These are phyloP conservation scores for Cecropterus lyciades DNA, from an alignment of 1,140 invertebrate genomes.

Conservation along the genomic window DNA sequence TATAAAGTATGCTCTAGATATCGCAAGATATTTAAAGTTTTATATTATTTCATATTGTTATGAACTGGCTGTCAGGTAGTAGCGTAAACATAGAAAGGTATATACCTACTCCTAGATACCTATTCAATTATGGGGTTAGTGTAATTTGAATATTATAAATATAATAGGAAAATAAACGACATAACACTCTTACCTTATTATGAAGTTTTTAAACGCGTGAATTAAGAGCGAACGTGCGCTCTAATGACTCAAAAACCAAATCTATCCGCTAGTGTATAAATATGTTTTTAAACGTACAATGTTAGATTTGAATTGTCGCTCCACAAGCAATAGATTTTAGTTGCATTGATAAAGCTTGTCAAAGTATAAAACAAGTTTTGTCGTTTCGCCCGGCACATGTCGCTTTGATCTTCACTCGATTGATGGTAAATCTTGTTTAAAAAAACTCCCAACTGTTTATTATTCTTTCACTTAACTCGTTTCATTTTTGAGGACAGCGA, in stretches of 20 bases:
- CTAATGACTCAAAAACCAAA: not conserved
- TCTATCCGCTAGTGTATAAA: conserved; percentile 3
- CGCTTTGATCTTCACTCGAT: not conserved
- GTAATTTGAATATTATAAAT: too few relatives aligned
- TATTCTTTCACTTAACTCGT: not conserved
- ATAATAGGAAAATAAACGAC: too few relatives aligned
- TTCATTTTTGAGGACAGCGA: not conserved
- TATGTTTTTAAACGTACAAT: too few relatives aligned
- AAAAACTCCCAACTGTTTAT: not conserved
- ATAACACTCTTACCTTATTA: too few relatives aligned
- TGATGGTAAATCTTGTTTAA: not conserved
- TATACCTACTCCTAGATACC: too few relatives aligned
- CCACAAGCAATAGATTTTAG: not conserved
- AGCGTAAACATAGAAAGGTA: too few relatives aligned
- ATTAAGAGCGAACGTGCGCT: not conserved
- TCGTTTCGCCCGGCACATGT: not conserved
- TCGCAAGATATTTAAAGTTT: too few relatives aligned
- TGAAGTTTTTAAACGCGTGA: not conserved
- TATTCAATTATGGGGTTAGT: too few relatives aligned
- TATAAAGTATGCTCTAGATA: too few relatives aligned
- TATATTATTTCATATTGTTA: too few relatives aligned
- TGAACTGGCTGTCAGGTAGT: too few relatives aligned
- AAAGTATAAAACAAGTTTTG: not conserved
- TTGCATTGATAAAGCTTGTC: not conserved
- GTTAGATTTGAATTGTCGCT: not conserved